Base-by-base conservation (phyloP, 2,888 invertebrate genomes). In the Dryomyza anilis region DNA sequence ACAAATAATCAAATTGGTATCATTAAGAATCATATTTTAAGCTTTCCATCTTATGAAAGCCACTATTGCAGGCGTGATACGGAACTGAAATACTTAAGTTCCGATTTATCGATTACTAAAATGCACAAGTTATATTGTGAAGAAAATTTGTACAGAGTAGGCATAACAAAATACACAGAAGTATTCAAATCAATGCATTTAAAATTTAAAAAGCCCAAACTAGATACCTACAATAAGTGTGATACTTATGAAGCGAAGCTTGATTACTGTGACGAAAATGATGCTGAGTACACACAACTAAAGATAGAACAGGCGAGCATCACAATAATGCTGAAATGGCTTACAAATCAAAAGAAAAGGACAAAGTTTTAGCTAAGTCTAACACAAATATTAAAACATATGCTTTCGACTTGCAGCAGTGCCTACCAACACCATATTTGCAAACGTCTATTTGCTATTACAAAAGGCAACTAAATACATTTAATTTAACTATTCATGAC, bases 321-420 rank as follows among this genome's bases (percentile, higher is more conserved):
- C 12, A 8, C 6, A 12, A 33, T 33, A 33, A 33, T 8, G 33
- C 33, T 33, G 33, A 33, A 33, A 33, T 33, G 33, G 33, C 33
- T 33, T 33, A 33, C 12, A 12, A 33, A 12, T 33, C 33, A 33
- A 33, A 33, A 33, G 7, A 12, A 33, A 33, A 33, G 7, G 33
- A 33, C 12, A 33, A 33, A 33, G 33, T 8, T 33, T 33, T 12
- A 33, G 6, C 12, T 6, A 33, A 8, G 2, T 16, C 2, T 3
- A 45, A 45, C 45, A 19, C 3, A 16, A 45, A 36, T 36, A 6
- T 45, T 2, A 45, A 45, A 7, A 19, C 16, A 3, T 45, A 19
- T 45, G 45, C 64, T 14, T 67, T 67, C 30, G 63, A 68, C 19
- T 23, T 67, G 23, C 67, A 64, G 30, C 63, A 66, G 12, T 60